Base-by-base conservation (phyloP, 2,797 vertebrate species). In the Ctenopoma kingsleyae region DNA sequence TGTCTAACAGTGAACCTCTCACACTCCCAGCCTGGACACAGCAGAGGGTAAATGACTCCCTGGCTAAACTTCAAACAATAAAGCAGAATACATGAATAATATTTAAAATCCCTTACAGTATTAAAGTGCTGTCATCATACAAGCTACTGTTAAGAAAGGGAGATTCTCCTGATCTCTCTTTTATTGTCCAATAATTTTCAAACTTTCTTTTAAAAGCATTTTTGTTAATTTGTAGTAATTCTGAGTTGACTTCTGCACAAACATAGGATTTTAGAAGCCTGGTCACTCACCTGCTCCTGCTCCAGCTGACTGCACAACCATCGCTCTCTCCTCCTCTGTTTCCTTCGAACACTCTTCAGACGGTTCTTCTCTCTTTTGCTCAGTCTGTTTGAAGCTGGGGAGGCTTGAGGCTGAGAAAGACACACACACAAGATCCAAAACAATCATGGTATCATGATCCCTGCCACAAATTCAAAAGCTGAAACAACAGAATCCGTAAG, bases 311-410 rank as follows among this genome's bases (percentile, higher is more conserved):
- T 72, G 66, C 80, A 81, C 25, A 95, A 81, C 95, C 95, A 95
- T 60, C 67, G 87, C 58, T 96, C 95, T 66, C 22, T 92, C 78
- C 88, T 93, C 64, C 85, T 96, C 76, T 94, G 93, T 65, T 95
- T 98, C 76, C 93, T 94, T 59, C 92, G 92, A 23, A 94, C 71
- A 85, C 86, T 95, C 91, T 97, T 97, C 61, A 95, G 74, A 20
- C 89, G 95, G 84, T 93, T 97, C 89, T 86, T 96, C 86, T 96
- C 95, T 74, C 85, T 93, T 76, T 94, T 96, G 80, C 54, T 94
- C 55, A 93, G 74, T 16, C 90, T 90, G 85, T 71, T 90, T 4
- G 74, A 88, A 51, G 68, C 61, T n/a, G 64, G 38, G 16, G 76
- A 54, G 0, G 1, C 10, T 5, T 86, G 74, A 76, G 36, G 67